Conservation (phyloP, 2,113 vertebrate species). For the Nannobrachium achirus region DNA sequence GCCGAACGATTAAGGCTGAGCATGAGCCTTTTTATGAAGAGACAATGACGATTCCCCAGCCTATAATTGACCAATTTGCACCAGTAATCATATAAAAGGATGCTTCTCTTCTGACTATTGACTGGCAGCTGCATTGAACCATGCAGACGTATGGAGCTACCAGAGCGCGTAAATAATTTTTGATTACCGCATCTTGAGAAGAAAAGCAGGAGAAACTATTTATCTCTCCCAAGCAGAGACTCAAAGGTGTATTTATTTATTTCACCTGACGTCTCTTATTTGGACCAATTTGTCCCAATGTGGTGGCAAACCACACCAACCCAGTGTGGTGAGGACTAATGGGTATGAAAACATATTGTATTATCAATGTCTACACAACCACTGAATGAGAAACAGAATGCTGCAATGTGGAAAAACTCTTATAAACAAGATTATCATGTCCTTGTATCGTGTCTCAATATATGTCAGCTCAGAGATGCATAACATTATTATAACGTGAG, state of each 20-base stretch:
- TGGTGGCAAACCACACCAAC: constrained; percentile 2
- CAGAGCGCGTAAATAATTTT: constrained; percentile 40
- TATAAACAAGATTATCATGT: not conserved
- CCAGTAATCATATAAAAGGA: constrained; percentile 8
- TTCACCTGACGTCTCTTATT: constrained; percentile 20
- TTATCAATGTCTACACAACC: constrained; percentile 15
- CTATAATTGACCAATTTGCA: constrained; percentile 28
- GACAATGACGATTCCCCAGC: constrained; percentile 19
- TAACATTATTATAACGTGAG: constrained; percentile 1
- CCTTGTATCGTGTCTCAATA: not conserved
- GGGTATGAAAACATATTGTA: not conserved
- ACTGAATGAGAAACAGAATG: not conserved
- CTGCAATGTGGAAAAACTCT: not conserved
- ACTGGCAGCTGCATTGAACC: constrained; percentile 15
- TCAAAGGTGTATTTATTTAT: constrained; percentile 33
- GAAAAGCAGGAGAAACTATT: constrained; percentile 37
- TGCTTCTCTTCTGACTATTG: not conserved
- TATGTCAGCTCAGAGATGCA: not conserved
- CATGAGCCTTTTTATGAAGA: constrained; percentile 7
- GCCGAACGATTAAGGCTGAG: not conserved
- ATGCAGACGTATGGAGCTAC: constrained; percentile 35
- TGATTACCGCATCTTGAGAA: constrained; percentile 35
- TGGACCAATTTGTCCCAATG: constrained; percentile 25
- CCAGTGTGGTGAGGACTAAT: too few relatives aligned
- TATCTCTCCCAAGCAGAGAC: constrained; percentile 42